Percentiles rank a stretch among this genome's conserved stretches.
Evolutionary conservation across 2,113 vertebrate species (phyloP).

Genomic region (Lepus timidus): DNA sequence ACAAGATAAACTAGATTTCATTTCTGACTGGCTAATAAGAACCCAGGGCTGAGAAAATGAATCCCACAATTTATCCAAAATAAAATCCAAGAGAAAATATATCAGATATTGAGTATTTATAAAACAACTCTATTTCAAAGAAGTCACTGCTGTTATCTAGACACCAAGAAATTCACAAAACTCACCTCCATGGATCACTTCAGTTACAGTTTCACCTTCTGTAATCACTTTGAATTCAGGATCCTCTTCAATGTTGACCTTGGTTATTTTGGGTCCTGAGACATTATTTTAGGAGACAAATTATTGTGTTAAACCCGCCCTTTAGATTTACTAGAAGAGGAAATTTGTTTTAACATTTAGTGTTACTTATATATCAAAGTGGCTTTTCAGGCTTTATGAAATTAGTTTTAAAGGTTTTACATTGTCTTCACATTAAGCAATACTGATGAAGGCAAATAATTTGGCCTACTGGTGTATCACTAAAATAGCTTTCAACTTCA

Average conservation of each 20-base stretch:
- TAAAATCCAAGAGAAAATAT: constrained; percentile 1
- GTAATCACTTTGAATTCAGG: constrained; percentile 88
- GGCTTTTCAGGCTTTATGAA: constrained; percentile 35
- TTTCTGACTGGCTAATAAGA: background rate
- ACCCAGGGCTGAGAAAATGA: background rate
- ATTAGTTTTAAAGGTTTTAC: constrained; percentile 47
- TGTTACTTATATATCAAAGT: background rate
- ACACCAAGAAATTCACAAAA: constrained; percentile 18
- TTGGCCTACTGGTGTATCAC: background rate
- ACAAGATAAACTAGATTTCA: background rate
- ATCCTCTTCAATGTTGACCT: constrained; percentile 89
- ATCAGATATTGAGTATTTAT: background rate
- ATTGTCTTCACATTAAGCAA: background rate
- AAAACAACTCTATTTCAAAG: constrained; percentile 6
- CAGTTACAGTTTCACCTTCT: constrained; percentile 89
- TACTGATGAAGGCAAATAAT: constrained; percentile 30
- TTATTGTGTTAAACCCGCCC: background rate
- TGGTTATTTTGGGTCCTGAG: constrained; percentile 87
- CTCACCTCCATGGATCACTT: constrained; percentile 89
- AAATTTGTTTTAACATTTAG: constrained; percentile 4
- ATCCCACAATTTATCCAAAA: background rate
- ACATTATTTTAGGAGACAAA: constrained; percentile 79
- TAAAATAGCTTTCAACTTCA: constrained; percentile 8
- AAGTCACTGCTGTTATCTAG: background rate
- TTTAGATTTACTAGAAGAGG: background rate